Conservation (phyloP, 1,140 invertebrate genomes). For the Gryon sp. region DNA sequence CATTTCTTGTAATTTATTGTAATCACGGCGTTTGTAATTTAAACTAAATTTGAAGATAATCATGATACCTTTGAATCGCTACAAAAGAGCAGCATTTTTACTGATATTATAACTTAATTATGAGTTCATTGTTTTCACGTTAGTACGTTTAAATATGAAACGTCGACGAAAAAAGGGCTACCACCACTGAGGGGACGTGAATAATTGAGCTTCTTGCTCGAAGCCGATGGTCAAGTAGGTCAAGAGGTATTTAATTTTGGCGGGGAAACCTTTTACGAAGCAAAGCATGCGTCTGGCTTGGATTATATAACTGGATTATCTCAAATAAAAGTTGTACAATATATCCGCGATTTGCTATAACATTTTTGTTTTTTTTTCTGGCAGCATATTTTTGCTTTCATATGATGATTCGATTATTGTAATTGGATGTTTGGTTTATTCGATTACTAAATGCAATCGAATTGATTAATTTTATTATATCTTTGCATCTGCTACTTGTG, state of each 20-base stretch:
- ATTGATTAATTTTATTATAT: constrained; percentile 8
- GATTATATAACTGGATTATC: constrained; percentile 12
- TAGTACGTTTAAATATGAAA: constrained; percentile 23
- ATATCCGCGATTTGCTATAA: background rate
- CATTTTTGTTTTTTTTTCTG: background rate
- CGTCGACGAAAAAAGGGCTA: constrained; percentile 3
- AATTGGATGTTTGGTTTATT: constrained; percentile 9
- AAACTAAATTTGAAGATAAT: too few species aligned
- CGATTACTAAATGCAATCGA: background rate
- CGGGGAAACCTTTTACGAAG: background rate
- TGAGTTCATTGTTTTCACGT: constrained; percentile 38
- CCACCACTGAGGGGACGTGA: constrained; percentile 7
- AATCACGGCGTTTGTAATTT: too few species aligned
- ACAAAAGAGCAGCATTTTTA: too few species aligned
- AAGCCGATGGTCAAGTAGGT: constrained; percentile 28
- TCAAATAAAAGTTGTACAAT: background rate
- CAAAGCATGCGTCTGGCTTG: too few species aligned
- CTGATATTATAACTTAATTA: constrained; percentile 55
- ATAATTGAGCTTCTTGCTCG: constrained; percentile 29
- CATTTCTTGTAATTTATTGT: too few species aligned
- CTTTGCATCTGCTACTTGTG: background rate
- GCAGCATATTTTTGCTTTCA: background rate
- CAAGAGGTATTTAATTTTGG: constrained; percentile 22
- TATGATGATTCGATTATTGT: constrained; percentile 4
- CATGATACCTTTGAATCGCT: too few species aligned